Base-by-base conservation (phyloP, 92 coral and sea anemone species). In the Isaurus tuberculatus region DNA sequence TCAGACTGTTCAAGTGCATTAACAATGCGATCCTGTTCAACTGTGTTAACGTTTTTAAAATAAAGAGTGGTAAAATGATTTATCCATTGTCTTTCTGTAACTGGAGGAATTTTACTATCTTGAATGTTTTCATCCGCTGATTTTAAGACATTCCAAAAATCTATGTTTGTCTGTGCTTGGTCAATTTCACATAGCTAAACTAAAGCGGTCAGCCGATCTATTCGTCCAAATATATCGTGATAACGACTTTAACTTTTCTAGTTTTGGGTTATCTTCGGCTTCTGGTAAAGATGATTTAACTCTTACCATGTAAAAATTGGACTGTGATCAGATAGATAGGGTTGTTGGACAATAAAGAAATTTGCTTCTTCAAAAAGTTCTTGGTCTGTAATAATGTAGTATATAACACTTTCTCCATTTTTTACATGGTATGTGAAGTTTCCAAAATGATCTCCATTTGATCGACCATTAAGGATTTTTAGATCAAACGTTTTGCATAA, bases 381-480 rank as follows among this genome's bases (percentile, higher is more conserved):
- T 82, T 65, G 75, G 25, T 69, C 67, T 25, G 16, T 15, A 7
- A 81, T 81, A 14, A 84, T 84, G 48, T 80, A 89, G 61, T 89
- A 81, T 14, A 89, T 89, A 19, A 89, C 89, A 89, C 92, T 80
- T 43, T 74, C 33, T 20, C 92, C 86, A 72, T 89, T 89, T 36
- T 73, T 72, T 19, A 51, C 72, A n/a, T 89, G 77, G 65, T 86
- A 89, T 16, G 92, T 89, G 37, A 72, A 72, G 60, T 75, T 84
- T 13, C 91, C 88, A 46, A 88, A 20, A 27, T 53, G 51, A 67
- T 88, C 88, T 49, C 91, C 66, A 22, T 60, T 60, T 22, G 23
- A 22, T 22, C 66, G 66, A 17, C 87, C 90, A 75, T 88, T 88
- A 43, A 88, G 26, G 27, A 75, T 48, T 66, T 73, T 43, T 25